Conservation (phyloP, 2,797 vertebrate species). For the Sandelia bainsii region DNA sequence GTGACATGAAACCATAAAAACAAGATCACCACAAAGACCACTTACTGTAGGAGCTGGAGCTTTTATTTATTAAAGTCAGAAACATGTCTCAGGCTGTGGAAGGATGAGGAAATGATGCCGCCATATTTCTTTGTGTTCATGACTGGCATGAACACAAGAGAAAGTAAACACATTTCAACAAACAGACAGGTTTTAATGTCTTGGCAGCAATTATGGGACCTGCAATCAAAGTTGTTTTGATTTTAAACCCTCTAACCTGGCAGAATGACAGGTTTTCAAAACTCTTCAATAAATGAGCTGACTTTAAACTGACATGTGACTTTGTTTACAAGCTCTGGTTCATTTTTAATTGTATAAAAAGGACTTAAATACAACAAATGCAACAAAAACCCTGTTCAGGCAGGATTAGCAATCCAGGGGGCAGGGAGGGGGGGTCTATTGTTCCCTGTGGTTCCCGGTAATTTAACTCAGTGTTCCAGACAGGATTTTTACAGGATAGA, state of each 20-base stretch:
- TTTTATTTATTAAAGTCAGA: not conserved
- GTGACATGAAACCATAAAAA: not conserved
- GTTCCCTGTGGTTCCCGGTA: no score
- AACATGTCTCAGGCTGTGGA: no score
- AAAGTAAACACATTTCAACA: not conserved
- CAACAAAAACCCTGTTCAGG: not conserved
- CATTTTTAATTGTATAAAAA: conserved; percentile 43
- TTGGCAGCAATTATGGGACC: conserved; percentile 7
- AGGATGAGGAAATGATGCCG: not conserved
- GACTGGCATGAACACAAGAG: not conserved
- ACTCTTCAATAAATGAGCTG: conserved; percentile 8
- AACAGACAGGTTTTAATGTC: not conserved
- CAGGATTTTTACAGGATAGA: no score
- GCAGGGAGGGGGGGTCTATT: no score
- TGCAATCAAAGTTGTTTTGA: conserved; percentile 9
- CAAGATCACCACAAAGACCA: not conserved
- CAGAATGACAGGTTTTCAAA: conserved; percentile 28
- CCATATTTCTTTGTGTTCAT: not conserved
- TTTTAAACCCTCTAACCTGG: conserved; percentile 22
- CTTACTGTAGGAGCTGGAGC: no score
- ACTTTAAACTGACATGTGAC: not conserved
- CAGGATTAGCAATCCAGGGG: no score
- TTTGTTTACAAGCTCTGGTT: conserved; percentile 18
- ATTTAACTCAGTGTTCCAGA: no score
- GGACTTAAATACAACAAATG: not conserved